Base-by-base conservation (phyloP, 2,113 vertebrate genomes). In the Nicator chloris region DNA sequence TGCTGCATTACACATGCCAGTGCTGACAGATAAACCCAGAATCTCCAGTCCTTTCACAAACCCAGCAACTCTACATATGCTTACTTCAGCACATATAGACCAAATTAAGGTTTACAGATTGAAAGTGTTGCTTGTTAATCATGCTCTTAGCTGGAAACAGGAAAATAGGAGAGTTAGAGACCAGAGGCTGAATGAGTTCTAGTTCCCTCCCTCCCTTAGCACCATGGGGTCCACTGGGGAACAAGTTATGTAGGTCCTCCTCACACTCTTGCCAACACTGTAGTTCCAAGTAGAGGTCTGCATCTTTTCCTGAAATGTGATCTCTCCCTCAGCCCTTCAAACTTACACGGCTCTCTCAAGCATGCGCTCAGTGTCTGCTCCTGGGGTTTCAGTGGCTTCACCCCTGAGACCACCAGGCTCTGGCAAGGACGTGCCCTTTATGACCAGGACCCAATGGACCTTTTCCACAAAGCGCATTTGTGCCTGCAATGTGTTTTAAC, bases 31-130 rank as follows among this genome's bases (percentile, higher is more conserved):
- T 30, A 89, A 31, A 72, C 7, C 17, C 65, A 79, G 53, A 53
- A 59, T 35, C 20, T 69, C n/a, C 37, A 45, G 40, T 50, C 37
- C 50, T 79, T 86, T 64, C 78, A 76, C 75, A 76, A 82, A 72
- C 18, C 18, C 49, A 33, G 28, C 51, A 35, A 39, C 28, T 64
- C 69, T 75, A 3, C 14, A 24, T 24, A 13, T 39, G 13, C 47
- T 93, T 91, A 86, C 44, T 83, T 78, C 70, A 95, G 78, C 64
- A 63, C 40, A 84, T 31, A 45, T 4, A 90, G 85, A 90, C 68
- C 79, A 94, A 93, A 53, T 69, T 90, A 75, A 80, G 91, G 93
- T 83, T 94, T 83, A 77, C 77, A 88, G 91, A 37, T 14, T 5
- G 1, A 78, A 95, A 60, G 13, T 45, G 18, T 17, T 69, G 40